These are phyloP conservation scores for Spheniscus mendiculus DNA, from an alignment of 2,113 vertebrate genomes.

Conservation along the genomic window DNA sequence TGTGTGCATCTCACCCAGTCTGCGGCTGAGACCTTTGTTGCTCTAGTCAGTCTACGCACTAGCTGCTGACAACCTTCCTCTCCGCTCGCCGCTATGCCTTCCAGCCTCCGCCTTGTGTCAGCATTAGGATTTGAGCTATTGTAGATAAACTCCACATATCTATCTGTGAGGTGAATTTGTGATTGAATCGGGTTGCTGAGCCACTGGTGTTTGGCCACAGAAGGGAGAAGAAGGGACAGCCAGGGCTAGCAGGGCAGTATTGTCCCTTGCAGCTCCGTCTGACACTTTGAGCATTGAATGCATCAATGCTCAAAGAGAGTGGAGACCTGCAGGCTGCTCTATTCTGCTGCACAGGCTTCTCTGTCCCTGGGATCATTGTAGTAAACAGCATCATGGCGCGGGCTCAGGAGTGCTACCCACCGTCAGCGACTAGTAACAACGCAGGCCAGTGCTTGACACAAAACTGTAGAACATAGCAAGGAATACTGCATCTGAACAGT, in stretches of 20 bases:
- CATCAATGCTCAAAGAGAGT: not conserved
- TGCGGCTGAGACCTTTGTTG: not conserved
- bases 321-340: not conserved
- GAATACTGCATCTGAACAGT: not conserved
- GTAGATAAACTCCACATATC: not conserved
- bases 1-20: not conserved
- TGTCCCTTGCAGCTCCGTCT: not conserved
- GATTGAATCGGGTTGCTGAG: fast-evolving
- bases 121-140: not conserved
- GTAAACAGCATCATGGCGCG: not conserved
- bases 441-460: not conserved
- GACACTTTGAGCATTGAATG: not conserved
- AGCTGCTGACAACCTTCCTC: not conserved
- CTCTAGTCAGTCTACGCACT: not conserved
- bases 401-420: not conserved
- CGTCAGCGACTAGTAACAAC: not conserved
- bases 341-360: not conserved
- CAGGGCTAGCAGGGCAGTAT: not conserved
- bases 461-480: not conserved
- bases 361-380: not conserved
- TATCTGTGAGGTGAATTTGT: not conserved
- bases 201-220: not conserved
- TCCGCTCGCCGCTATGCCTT: not conserved
- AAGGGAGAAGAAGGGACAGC: not conserved
- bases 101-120: not conserved